phyloP scores from a whole-genome alignment of 2,113 vertebrate species.

The Grammomys dolichurus region DNA sequence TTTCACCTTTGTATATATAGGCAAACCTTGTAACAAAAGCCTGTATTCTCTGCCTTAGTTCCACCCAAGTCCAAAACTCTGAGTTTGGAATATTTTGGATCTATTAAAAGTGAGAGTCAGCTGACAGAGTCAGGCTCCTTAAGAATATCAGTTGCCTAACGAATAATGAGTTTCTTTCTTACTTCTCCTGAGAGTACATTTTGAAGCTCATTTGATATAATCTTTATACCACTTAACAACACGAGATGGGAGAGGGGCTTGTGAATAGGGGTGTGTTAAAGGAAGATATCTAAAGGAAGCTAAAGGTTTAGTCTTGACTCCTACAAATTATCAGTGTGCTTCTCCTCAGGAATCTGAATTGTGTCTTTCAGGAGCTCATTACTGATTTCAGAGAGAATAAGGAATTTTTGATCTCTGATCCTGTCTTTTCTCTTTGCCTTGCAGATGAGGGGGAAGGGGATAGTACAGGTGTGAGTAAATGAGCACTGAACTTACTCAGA shows the following conservation, averaged over 20 bases:
- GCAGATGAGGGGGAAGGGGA: not conserved
- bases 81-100: not conserved
- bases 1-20: not conserved
- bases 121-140: not conserved
- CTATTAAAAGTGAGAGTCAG: not conserved
- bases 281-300: not conserved
- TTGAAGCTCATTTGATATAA: not conserved
- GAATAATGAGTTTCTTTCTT: slow-evolving; percentile 26
- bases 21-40: slow-evolving; percentile 11
- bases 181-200: not conserved
- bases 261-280: not conserved
- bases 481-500: not conserved
- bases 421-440: slow-evolving; percentile 29
- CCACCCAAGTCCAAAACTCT: not conserved
- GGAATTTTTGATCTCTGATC: not conserved
- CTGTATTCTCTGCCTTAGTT: not conserved
- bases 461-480: not conserved
- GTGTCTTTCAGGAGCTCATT: slow-evolving; percentile 38
- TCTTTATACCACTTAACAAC: not conserved
- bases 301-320: not conserved
- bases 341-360: slow-evolving; percentile 37
- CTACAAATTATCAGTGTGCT: not conserved
- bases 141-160: not conserved
- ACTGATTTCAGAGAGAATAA: slow-evolving; percentile 46
- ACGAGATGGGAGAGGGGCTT: not conserved